Evolutionary conservation across 2,797 vertebrate species (phyloP).

Genomic region (Chaunax sp.): DNA sequence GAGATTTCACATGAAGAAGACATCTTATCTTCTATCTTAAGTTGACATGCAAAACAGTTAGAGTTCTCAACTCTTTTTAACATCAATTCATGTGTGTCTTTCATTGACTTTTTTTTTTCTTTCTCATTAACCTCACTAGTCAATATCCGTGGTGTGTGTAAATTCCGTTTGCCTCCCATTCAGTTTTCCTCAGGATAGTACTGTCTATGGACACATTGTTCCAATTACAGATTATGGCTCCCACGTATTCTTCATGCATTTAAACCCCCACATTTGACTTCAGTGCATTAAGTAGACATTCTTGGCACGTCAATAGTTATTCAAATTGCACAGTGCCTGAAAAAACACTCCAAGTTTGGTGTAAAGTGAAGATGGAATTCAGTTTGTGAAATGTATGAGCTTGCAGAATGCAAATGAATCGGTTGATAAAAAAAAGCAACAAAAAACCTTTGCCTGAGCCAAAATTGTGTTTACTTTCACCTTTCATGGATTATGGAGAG

Average conservation of each 20-base stretch:
- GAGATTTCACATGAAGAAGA: neutral
- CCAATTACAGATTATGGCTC: slow-evolving; percentile 45
- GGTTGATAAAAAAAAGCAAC: slow-evolving; percentile 49
- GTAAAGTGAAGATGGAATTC: slow-evolving; percentile 71
- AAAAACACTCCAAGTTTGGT: slow-evolving; percentile 59
- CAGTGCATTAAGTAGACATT: slow-evolving; percentile 52
- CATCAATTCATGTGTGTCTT: neutral
- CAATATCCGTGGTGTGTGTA: slow-evolving; percentile 4
- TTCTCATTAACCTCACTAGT: neutral
- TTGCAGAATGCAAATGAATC: slow-evolving; percentile 75
- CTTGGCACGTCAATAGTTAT: slow-evolving; percentile 65
- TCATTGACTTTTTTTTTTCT: neutral
- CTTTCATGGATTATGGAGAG: slow-evolving; percentile 44
- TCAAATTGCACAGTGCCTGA: slow-evolving; percentile 57
- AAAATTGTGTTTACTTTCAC: slow-evolving; percentile 57
- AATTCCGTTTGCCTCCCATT: slow-evolving; percentile 7
- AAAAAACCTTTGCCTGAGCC: slow-evolving; percentile 51
- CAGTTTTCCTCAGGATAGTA: slow-evolving; percentile 5
- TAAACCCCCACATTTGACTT: slow-evolving; percentile 55
- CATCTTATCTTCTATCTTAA: neutral
- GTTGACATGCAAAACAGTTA: neutral
- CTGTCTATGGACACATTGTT: slow-evolving; percentile 21
- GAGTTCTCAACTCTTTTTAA: neutral
- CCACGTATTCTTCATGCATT: slow-evolving; percentile 54
- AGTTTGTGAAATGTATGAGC: slow-evolving; percentile 71